phyloP scores from a whole-genome alignment of 2,797 vertebrate species.

The Pteropus rufus region DNA sequence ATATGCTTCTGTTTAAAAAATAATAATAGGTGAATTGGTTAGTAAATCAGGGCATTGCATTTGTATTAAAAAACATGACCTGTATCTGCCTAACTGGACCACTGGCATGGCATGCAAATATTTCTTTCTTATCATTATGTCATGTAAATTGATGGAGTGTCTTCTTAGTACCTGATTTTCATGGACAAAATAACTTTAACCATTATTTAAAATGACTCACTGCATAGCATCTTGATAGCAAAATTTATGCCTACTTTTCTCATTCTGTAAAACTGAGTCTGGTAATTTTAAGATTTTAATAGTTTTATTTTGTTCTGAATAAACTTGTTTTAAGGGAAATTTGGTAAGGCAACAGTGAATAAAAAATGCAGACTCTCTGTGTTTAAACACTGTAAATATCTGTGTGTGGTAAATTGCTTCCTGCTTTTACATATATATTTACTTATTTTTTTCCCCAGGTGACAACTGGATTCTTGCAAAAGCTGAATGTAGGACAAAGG shows the following conservation, averaged over 20 bases:
- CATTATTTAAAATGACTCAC: neutral
- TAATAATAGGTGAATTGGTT: neutral
- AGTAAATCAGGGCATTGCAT: neutral
- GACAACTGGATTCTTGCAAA: neutral
- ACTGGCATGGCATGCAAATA: neutral
- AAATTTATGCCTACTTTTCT: neutral
- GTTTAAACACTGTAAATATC: neutral
- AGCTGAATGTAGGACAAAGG: neutral
- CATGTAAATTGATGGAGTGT: neutral
- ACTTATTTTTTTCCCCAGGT: neutral
- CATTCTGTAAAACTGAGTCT: neutral
- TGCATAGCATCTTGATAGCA: neutral
- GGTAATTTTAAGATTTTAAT: neutral
- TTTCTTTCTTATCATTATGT: neutral
- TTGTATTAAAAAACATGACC: neutral
- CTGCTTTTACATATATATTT: neutral
- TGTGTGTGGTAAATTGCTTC: neutral
- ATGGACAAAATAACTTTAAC: neutral
- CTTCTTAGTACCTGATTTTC: neutral
- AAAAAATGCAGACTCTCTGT: neutral
- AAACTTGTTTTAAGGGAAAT: neutral
- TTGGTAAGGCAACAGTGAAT: neutral
- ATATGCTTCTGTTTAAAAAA: neutral
- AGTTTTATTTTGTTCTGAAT: neutral
- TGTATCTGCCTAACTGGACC: neutral